Evolutionary conservation across 2,113 vertebrate species (phyloP), one percentile per base, ranked within the genome.

Genomic region (Marcusenius ussheri): DNA sequence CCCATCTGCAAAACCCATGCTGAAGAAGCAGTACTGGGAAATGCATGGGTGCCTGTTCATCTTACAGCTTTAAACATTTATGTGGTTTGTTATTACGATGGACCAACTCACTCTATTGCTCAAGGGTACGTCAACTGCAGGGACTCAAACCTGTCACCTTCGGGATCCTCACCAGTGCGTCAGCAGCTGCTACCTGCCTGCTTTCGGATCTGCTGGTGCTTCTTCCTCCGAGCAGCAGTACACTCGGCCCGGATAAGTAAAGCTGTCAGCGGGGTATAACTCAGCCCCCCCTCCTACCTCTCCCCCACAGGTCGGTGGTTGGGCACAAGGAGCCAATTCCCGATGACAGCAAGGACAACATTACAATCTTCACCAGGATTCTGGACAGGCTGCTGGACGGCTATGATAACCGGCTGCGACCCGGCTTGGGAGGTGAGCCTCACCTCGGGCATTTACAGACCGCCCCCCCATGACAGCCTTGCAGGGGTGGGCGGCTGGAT

Each of bases 351-450:
- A 98, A 96, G 87, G 98, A 99, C 93, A 99, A 99, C 94, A 99
- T 98, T 94, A 99, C 98, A 89, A 99, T 99, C 91, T 99, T 98
- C 92, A 99, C 98, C 6, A 95, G 97, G 89, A 99, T 99, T 93
- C 94, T 99, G 66, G 98, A 99, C 94, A 94, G 98, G 90, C 97
- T 99, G 92, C 80, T 99, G 93, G 98, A 99, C 83, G 98, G 98
- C 46, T 99, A 99, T 0, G 98, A 99, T 95, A 99, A 99, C 95
- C 95, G 98, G 86, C 96, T 99, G 90, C 95, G 98, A 90, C 98
- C 98, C 0, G 98, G 98, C 45, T 93, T 96, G 50, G 96, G 96
- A 95, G 96, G 96, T 96, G 91, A 83, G 90, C 70, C 51, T 3
- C 47, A 4, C 66, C 56, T 46, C 39, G 10, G n/a, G 11, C 19